Percentiles rank a stretch among this genome's conserved stretches.
These are phyloP conservation scores for Adelges cooleyi DNA, from an alignment of 1,140 invertebrate genomes.

Conservation along the genomic window DNA sequence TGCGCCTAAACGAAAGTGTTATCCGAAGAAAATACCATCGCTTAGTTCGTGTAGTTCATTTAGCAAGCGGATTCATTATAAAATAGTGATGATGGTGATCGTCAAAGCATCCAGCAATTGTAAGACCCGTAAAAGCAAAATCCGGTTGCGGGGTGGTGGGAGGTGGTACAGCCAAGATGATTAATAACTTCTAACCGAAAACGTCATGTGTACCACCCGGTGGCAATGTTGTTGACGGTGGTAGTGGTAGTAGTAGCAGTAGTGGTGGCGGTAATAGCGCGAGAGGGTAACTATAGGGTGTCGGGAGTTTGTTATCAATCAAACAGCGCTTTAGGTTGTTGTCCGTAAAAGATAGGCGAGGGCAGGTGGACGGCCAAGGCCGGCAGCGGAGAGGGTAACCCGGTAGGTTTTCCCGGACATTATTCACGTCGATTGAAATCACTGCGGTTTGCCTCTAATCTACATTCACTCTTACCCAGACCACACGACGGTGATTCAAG, in stretches of 20 bases:
- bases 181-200: slow-evolving; percentile 15
- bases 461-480: background rate
- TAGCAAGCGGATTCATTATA: background rate
- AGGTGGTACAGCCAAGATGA: background rate
- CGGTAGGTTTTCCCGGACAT: background rate
- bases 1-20: too few relatives aligned
- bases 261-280: background rate
- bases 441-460: slow-evolving; percentile 19
- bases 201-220: background rate
- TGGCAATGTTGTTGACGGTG: background rate
- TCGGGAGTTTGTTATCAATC: slow-evolving; percentile 20
- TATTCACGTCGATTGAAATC: slow-evolving; percentile 22
- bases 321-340: slow-evolving; percentile 5
- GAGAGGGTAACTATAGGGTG: too few relatives aligned
- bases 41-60: too few relatives aligned
- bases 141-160: background rate
- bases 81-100: background rate
- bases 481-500: background rate
- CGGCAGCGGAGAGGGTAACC: too few relatives aligned
- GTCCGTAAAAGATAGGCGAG: too few relatives aligned
- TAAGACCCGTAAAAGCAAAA: slow-evolving; percentile 13
- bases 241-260: background rate
- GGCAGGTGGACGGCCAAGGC: too few relatives aligned
- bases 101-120: background rate
- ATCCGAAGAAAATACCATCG: too few relatives aligned